Evolutionary conservation across 2,797 vertebrate species (phyloP), one percentile per base, ranked within the genome.

Genomic region (Gallinago stenura): DNA sequence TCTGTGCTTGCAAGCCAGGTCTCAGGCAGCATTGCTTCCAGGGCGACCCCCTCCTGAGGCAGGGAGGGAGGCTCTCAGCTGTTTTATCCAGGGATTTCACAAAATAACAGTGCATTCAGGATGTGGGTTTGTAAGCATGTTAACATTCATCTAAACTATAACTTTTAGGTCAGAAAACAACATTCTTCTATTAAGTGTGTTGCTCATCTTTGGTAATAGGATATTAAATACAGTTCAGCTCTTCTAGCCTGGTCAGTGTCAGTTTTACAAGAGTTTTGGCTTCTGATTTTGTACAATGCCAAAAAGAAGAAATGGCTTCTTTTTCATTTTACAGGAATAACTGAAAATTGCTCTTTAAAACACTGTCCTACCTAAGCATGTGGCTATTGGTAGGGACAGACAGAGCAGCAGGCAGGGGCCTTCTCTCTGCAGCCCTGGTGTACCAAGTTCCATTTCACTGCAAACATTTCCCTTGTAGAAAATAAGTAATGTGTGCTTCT

Each of bases 71-170:
- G 35, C 66, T 83, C 21, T 76, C 81, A 58, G 72, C 68, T 87
- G 75, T 79, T 53, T 85, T 35, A 51, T 33, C 65, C 89, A 70
- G 53, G 58, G 54, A 83, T 95, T 95, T 83, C 95, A 95, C 93
- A 91, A 19, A 91, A 17, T 9, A 71, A n/a, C 70, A 62, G 9
- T 50, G 46, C 41, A 22, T 46, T 84, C 94, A 94, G 62, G 51
- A 84, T 84, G 37, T 41, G 66, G 19, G 50, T 39, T 65, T 90
- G 53, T 39, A 31, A 58, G 70, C 18, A 39, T 83, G 43, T 46
- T 87, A 45, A 57, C 46, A 61, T 60, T 90, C 10, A 54, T 64
- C 76, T 45, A 61, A 79, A 19, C n/a, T 78, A 2, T 62, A 71
- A 80, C 39, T 78, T 66, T 48, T 8, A 33, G 30, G 20, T 76